Evolutionary conservation across 2,888 invertebrate genomes (phyloP), one percentile per base, ranked within the genome.

Genomic region (Pseudanteris insignis): DNA sequence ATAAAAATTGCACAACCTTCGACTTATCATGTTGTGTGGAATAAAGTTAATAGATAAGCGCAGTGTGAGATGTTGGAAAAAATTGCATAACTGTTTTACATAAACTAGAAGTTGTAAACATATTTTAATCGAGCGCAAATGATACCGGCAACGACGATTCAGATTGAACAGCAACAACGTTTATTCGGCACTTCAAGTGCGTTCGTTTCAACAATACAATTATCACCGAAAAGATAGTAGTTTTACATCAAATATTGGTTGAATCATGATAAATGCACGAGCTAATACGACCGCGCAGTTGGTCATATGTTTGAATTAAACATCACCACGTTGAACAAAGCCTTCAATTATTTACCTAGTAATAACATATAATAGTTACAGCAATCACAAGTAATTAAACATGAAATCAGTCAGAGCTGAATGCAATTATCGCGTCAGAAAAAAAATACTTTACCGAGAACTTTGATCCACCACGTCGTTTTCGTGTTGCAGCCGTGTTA

Each of bases 341-440:
- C 57, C 9, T 26, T 43, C 18, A 43, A 48, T 57, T 48, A 57
- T 57, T 57, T 43, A 47, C 21, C 41, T 12, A 36, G 13, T 43
- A 57, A 48, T 57, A 57, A 57, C 57, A 57, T 48, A 46, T 44
- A 50, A 59, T 51, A 46, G 44, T 50, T 58, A 13, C 14, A 15
- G 50, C 32, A 44, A 58, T 58, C 44, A 44, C 26, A 50, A 50
- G 44, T 44, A 44, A 58, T 58, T 48, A 50, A 50, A 47, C 41
- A 47, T 55, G 24, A 32, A 53, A 34, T 7, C 21, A 25, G 28
- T 30, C 14, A 12, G 11, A 26, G n/a, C n/a, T n/a, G n/a, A n/a
- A n/a, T n/a, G n/a, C n/a, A n/a, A n/a, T n/a, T n/a, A n/a, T n/a
- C n/a, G n/a, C n/a, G n/a, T n/a, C n/a, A n/a, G n/a, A n/a, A n/a